Evolutionary conservation across 2,888 invertebrate species (phyloP).

Genomic region (Hermaeophaga mercurialis): DNA sequence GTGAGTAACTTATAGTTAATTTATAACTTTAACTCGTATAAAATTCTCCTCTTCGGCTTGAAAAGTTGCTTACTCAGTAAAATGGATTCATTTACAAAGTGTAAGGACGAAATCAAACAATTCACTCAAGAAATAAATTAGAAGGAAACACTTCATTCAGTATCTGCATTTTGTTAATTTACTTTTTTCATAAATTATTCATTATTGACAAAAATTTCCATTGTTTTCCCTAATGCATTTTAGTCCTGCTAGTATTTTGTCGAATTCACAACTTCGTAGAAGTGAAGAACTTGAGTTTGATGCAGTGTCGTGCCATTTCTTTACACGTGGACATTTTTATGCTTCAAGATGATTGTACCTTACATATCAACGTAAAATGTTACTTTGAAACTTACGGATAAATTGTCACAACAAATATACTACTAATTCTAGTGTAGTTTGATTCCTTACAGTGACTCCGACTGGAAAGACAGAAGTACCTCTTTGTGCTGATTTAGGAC

Average conservation of each 20-base stretch:
- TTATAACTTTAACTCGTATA: too few relatives aligned
- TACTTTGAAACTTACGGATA: too few relatives aligned
- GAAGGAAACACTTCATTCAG: conserved; percentile 20
- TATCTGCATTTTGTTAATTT: conserved; percentile 25
- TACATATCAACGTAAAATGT: too few relatives aligned
- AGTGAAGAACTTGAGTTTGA: neutral
- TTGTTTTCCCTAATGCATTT: conserved; percentile 31
- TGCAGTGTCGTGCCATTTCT: neutral
- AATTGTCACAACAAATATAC: too few relatives aligned
- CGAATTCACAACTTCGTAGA: neutral
- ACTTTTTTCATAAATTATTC: conserved; percentile 31
- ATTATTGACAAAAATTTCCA: conserved; percentile 32
- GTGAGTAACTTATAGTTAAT: too few relatives aligned
- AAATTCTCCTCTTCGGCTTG: neutral
- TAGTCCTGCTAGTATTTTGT: conserved; percentile 16
- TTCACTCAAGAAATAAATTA: conserved; percentile 25
- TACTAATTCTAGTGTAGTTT: too few relatives aligned
- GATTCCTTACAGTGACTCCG: too few relatives aligned
- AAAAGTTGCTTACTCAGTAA: conserved; percentile 19
- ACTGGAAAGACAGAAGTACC: too few relatives aligned
- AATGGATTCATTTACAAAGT: conserved; percentile 21
- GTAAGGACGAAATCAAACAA: conserved; percentile 22
- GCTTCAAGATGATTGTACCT: too few relatives aligned
- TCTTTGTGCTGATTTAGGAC: too few relatives aligned
- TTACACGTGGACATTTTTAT: too few relatives aligned